Conservation (phyloP, 2,797 vertebrate genomes). For the Rhinoraja longicauda region DNA sequence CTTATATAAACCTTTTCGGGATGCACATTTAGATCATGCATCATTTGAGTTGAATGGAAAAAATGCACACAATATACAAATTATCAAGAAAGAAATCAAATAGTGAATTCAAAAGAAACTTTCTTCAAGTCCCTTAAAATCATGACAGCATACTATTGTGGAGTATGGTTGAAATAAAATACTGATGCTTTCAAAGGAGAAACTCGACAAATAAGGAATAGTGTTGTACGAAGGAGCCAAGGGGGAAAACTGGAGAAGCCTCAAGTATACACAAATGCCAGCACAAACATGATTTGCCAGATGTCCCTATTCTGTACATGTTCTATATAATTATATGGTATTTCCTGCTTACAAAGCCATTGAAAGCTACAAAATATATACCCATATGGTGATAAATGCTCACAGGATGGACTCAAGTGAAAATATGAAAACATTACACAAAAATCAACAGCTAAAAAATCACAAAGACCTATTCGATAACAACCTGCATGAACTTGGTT, state of each 20-base stretch:
- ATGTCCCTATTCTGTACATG: neutral
- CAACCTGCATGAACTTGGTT: constrained; percentile 37
- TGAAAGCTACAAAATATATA: neutral
- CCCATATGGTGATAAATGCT: constrained; percentile 23
- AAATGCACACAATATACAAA: neutral
- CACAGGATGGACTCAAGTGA: constrained; percentile 38
- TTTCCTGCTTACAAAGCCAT: neutral
- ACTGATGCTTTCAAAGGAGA: neutral
- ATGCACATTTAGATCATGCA: neutral
- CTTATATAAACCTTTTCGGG: no score
- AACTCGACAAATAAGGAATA: neutral
- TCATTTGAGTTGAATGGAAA: neutral
- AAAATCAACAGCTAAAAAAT: neutral
- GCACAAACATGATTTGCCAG: neutral
- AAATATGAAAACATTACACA: constrained; percentile 29
- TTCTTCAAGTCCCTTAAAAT: neutral
- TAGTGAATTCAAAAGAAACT: neutral
- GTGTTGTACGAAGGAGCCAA: neutral
- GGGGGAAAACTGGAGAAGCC: neutral
- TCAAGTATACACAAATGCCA: neutral
- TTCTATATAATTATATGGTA: neutral
- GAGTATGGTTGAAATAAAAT: no score
- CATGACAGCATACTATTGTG: no score
- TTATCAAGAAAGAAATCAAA: neutral
- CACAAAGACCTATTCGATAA: constrained; percentile 11